Conservation (phyloP, 2,888 invertebrate genomes). For the Papilio demoleus region DNA sequence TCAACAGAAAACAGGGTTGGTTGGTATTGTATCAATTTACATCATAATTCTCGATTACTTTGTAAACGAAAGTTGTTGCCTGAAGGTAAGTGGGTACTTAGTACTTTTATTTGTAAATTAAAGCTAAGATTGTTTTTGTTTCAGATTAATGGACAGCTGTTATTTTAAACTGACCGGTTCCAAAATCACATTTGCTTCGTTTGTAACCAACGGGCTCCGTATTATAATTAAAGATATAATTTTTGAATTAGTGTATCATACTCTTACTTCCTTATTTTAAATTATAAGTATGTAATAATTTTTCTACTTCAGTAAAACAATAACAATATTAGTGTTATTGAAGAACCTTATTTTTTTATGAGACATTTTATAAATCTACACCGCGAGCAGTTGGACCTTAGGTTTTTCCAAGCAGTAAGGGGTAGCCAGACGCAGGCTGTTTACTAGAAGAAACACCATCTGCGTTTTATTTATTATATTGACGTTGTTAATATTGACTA, state of each 20-base stretch:
- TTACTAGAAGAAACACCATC: too few relatives aligned
- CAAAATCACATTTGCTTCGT: conserved; percentile 14
- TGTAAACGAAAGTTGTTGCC: conserved; percentile 37
- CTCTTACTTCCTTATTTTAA: not conserved
- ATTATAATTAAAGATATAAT: not conserved
- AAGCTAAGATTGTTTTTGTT: conserved; percentile 39
- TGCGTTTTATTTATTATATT: too few relatives aligned
- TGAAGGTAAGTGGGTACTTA: conserved; percentile 38
- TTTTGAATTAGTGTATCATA: not conserved
- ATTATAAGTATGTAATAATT: too few relatives aligned
- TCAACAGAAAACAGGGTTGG: not conserved
- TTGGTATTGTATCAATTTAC: conserved; percentile 11
- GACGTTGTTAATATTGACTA: too few relatives aligned
- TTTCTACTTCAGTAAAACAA: not conserved
- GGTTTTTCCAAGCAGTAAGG: too few relatives aligned
- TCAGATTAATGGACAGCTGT: conserved; percentile 39
- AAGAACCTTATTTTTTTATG: not conserved
- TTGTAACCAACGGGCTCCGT: conserved; percentile 26
- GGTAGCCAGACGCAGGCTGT: too few relatives aligned
- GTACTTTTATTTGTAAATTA: conserved; percentile 32
- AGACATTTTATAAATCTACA: too few relatives aligned
- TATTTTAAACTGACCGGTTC: conserved; percentile 36
- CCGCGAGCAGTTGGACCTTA: too few relatives aligned
- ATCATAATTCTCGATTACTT: conserved; percentile 25
- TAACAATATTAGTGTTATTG: not conserved